Evolutionary conservation across 2,888 invertebrate species (phyloP).

Genomic region (Apodemia zela): DNA sequence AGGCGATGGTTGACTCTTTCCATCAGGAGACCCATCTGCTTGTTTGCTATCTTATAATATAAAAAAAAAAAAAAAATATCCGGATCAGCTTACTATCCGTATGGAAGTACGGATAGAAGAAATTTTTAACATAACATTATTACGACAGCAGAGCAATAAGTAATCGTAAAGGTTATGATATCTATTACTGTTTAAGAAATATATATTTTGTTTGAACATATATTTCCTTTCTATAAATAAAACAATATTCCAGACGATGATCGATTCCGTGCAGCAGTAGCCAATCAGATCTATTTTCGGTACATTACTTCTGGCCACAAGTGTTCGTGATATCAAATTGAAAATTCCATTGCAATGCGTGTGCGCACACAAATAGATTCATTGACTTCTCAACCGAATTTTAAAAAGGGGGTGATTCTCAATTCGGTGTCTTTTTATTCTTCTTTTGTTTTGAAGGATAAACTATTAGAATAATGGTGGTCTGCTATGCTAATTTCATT

Average conservation of each 20-base stretch:
- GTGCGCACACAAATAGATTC: slow-evolving; percentile 5
- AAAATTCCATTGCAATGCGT: slow-evolving; percentile 12
- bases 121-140: not conserved
- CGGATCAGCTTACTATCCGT: no score
- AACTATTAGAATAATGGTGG: no score
- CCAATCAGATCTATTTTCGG: slow-evolving; percentile 1
- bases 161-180: not conserved
- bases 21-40: no score
- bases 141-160: not conserved
- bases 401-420: no score
- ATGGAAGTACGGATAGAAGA: no score
- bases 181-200: not conserved
- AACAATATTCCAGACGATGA: slow-evolving; percentile 13
- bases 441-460: no score
- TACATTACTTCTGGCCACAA: slow-evolving; percentile 12
- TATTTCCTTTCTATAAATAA: slow-evolving; percentile 8
- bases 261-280: not conserved
- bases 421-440: no score
- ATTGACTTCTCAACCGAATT: not conserved
- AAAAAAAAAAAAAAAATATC: no score
- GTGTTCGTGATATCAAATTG: slow-evolving; percentile 14
- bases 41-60: no score
- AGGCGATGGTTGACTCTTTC: no score
- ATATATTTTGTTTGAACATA: not conserved
- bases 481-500: no score